These are phyloP conservation scores for Drosophila affinis DNA, from an alignment of 2,888 invertebrate species.

Conservation along the genomic window DNA sequence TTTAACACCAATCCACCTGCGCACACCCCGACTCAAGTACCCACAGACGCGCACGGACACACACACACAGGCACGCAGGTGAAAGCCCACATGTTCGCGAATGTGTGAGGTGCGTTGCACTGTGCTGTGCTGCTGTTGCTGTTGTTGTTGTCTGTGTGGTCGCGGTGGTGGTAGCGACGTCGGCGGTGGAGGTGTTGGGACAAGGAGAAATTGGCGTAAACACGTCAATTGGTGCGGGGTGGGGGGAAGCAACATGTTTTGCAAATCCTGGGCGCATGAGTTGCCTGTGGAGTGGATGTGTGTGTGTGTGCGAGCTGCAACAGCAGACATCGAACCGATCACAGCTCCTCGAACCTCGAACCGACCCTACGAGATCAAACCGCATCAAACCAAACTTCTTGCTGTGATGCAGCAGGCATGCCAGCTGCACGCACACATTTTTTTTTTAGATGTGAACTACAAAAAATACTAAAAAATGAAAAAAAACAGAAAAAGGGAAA, in stretches of 20 bases:
- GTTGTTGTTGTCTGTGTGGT: constrained; percentile 45
- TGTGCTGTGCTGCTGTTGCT: constrained; percentile 40
- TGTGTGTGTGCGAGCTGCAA: neutral
- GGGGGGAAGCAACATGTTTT: neutral
- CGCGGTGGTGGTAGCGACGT: constrained; percentile 22
- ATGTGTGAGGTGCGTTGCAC: constrained; percentile 29
- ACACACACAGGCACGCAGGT: constrained; percentile 23
- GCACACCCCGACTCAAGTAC: constrained; percentile 20
- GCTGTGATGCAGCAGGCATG: constrained; percentile 18
- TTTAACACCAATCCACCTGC: constrained; percentile 16
- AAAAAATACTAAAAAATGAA: neutral
- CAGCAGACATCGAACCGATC: neutral
- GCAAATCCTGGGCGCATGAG: neutral
- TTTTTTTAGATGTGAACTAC: constrained; percentile 22
- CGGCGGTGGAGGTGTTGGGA: constrained; percentile 23
- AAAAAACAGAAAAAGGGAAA: constrained; percentile 4
- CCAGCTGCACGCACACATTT: neutral
- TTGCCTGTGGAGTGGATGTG: constrained; percentile 1
- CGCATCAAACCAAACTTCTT: neutral
- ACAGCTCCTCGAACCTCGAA: neutral
- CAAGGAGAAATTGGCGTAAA: neutral
- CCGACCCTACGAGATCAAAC: neutral
- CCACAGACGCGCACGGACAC: constrained; percentile 22
- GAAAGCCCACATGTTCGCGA: constrained; percentile 4
- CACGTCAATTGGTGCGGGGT: neutral